phyloP scores from a whole-genome alignment of 2,888 invertebrate species.

The Pristionchus fissidentatus region DNA sequence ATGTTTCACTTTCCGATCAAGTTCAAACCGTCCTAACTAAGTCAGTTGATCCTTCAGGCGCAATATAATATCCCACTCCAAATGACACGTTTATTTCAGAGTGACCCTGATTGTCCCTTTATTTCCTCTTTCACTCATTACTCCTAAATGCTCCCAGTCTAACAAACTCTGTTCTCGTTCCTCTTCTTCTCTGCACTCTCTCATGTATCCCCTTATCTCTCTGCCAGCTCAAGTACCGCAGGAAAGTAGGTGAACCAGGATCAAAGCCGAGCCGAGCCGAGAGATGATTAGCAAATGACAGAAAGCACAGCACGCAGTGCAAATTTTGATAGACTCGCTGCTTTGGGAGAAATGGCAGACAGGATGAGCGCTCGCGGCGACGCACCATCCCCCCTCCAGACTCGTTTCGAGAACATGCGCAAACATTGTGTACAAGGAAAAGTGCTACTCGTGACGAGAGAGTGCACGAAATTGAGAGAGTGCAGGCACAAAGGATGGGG shows the following conservation, averaged over 20 bases:
- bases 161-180: neutral
- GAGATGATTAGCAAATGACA: constrained; percentile 22
- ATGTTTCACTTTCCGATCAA: no score
- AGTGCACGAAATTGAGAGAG: constrained; percentile 7
- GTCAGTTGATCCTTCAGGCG: neutral
- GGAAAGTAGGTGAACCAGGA: constrained; percentile 43
- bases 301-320: constrained; percentile 24
- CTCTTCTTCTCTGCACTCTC: constrained; percentile 1
- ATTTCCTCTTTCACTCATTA: constrained; percentile 6
- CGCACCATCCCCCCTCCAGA: neutral
- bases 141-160: neutral
- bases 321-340: neutral
- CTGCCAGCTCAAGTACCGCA: constrained; percentile 6
- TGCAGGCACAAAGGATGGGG: neutral
- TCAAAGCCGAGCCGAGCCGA: neutral
- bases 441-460: constrained; percentile 38
- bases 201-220: neutral
- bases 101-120: neutral
- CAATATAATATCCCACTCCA: neutral
- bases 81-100: neutral
- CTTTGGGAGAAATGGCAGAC: constrained; percentile 18
- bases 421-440: constrained; percentile 2
- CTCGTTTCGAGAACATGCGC: constrained; percentile 42
- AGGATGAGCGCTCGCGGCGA: no score
- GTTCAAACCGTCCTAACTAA: no score